phyloP scores from a whole-genome alignment of 2,113 vertebrate genomes.

The Phyllostomus discolor region DNA sequence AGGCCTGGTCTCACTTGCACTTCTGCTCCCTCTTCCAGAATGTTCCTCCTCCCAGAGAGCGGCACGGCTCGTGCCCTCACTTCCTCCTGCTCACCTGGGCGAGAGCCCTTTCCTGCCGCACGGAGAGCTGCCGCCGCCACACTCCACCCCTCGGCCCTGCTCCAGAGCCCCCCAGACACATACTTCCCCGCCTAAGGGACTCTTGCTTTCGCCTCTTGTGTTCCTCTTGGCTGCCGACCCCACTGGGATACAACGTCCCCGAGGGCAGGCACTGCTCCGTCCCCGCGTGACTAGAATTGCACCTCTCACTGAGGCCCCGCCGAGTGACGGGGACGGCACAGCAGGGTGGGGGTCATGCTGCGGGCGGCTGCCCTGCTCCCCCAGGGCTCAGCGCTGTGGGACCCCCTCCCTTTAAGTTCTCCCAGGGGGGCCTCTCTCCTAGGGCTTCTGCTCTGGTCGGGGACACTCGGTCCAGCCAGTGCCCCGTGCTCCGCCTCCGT shows the following conservation, averaged over 20 bases:
- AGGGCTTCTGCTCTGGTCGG: no score
- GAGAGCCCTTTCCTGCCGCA: neutral
- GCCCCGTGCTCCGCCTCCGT: rapidly evolving
- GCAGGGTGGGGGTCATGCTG: neutral
- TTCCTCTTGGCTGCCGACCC: neutral
- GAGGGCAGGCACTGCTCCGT: neutral
- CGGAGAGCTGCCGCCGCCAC: neutral
- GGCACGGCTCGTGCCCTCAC: neutral
- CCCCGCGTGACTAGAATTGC: neutral
- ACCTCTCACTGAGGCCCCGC: neutral
- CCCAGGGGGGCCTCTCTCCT: neutral
- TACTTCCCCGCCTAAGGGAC: no score
- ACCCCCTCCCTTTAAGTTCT: neutral
- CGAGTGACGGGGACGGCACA: neutral
- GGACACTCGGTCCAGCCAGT: rapidly evolving
- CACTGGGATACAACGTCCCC: neutral
- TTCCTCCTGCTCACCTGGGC: neutral
- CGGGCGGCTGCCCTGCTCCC: neutral
- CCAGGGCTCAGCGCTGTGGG: neutral
- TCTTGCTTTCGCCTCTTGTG: neutral
- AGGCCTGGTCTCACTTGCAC: neutral
- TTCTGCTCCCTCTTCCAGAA: neutral
- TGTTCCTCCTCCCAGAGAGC: neutral
- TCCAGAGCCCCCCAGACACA: neutral
- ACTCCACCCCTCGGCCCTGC: no score